These are phyloP conservation scores for Salvator merianae DNA, from an alignment of 2,113 vertebrate species.

Conservation along the genomic window DNA sequence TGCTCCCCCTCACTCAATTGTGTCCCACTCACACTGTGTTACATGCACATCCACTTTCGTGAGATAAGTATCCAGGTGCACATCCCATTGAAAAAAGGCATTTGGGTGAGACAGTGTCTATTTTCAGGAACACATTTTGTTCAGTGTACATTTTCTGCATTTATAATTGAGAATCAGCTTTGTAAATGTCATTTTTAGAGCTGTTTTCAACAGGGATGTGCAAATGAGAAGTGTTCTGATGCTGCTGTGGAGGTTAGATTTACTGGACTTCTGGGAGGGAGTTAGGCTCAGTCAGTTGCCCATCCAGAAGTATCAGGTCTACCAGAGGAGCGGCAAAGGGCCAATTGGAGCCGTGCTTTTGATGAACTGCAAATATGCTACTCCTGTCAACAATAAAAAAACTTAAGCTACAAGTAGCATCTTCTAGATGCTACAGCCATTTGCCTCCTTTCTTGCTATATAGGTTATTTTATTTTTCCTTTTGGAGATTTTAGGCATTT, in stretches of 20 bases:
- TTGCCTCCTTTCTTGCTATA: constrained; percentile 45
- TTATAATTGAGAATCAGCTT: background rate
- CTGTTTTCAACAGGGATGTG: no score
- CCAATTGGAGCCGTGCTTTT: no score
- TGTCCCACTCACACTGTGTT: background rate
- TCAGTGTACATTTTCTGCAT: background rate
- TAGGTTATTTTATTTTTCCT: constrained; percentile 61
- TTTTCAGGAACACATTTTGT: background rate
- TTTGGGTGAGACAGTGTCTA: background rate
- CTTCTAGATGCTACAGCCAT: background rate
- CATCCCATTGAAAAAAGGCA: background rate
- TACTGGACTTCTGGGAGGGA: no score
- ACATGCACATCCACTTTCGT: background rate
- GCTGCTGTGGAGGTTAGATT: no score
- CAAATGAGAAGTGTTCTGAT: no score
- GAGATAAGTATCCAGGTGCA: background rate
- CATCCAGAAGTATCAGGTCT: no score
- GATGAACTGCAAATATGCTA: no score
- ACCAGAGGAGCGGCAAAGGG: no score
- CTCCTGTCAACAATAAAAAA: no score
- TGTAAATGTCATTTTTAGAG: background rate
- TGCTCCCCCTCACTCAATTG: background rate
- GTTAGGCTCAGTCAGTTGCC: no score
- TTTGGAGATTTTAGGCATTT: constrained; percentile 71
- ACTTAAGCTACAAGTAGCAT: background rate